These are phyloP conservation scores for Drosophila pseudotalamancana DNA, from an alignment of 2,888 invertebrate species.

Conservation along the genomic window DNA sequence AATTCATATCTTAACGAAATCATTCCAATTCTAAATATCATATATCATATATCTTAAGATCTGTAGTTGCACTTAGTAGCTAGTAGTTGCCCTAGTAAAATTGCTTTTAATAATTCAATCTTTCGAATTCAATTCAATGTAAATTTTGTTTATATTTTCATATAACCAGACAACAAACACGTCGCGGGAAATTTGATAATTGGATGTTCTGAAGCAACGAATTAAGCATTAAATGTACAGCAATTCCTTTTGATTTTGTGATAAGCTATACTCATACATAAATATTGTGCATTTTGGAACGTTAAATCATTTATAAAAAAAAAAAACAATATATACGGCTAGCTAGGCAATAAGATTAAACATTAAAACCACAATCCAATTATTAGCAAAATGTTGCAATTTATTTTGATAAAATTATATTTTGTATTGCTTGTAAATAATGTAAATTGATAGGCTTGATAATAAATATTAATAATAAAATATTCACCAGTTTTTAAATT, in stretches of 20 bases:
- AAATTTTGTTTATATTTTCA: conserved; percentile 26
- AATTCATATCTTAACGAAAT: conserved; percentile 46
- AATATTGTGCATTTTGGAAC: conserved; percentile 55
- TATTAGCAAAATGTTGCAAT: conserved; percentile 67
- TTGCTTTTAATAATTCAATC: conserved; percentile 7
- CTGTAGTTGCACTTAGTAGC: conserved; percentile 44
- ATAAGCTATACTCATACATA: conserved; percentile 54
- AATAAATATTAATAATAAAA: conserved; percentile 53
- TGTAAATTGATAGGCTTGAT: conserved; percentile 65
- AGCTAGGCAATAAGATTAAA: conserved; percentile 34
- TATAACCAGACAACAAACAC: conserved; percentile 71
- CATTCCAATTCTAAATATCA: conserved; percentile 24
- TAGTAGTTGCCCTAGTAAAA: conserved; percentile 13
- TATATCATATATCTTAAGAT: conserved; percentile 13
- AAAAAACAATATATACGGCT: conserved; percentile 24
- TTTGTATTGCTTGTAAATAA: conserved; percentile 66
- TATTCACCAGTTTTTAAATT: too few relatives aligned
- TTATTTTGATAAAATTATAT: conserved; percentile 47
- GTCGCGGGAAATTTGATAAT: conserved; percentile 82
- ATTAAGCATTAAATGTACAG: conserved; percentile 51
- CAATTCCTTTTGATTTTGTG: conserved; percentile 60
- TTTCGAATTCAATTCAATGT: conserved; percentile 46
- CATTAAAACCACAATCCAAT: conserved; percentile 33
- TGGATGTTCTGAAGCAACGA: conserved; percentile 80
- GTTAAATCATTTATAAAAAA: conserved; percentile 31